A percentile compares a stretch with the other conserved stretches of the same genome.
Evolutionary conservation across 2,888 invertebrate species (phyloP).

Genomic region (Sphaeridia pumilis): DNA sequence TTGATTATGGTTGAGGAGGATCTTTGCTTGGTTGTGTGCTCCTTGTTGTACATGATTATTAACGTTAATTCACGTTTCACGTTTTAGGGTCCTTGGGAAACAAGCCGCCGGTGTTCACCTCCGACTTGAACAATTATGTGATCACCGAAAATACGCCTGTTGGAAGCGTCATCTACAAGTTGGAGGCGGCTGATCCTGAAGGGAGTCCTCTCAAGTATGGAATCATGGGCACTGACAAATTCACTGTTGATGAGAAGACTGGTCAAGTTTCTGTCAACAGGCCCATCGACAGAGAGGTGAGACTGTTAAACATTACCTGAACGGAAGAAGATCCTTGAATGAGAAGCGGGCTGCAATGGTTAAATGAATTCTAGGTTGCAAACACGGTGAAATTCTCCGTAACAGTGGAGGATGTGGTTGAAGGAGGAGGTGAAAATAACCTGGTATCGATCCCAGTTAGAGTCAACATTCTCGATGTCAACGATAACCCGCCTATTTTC

Average conservation of each 20-base stretch:
- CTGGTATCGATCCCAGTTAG: conserved; percentile 63
- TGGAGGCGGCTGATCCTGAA: conserved; percentile 72
- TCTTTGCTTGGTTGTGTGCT: too few relatives aligned
- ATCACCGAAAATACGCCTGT: conserved; percentile 68
- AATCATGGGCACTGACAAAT: conserved; percentile 61
- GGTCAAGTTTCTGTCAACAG: conserved; percentile 68
- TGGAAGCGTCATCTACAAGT: conserved; percentile 61
- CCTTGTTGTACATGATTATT: too few relatives aligned
- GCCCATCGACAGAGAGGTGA: conserved; percentile 71
- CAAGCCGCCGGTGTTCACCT: conserved; percentile 58
- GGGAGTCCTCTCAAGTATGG: conserved; percentile 54
- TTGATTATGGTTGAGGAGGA: too few relatives aligned
- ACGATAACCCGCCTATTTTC: conserved; percentile 74
- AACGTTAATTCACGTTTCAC: too few relatives aligned
- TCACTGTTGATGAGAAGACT: conserved; percentile 60
- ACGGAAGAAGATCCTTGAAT: too few relatives aligned
- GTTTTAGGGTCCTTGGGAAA: conserved; percentile 44
- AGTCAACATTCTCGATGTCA: conserved; percentile 74
- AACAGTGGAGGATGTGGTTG: conserved; percentile 64
- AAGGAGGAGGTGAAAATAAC: conserved; percentile 50
- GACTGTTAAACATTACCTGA: too few relatives aligned
- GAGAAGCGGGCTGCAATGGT: too few relatives aligned
- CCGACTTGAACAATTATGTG: conserved; percentile 64
- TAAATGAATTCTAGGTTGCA: conserved; percentile 50
- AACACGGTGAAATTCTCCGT: conserved; percentile 68